Conservation (phyloP, 2,113 vertebrate species). For the Promerops cafer region DNA sequence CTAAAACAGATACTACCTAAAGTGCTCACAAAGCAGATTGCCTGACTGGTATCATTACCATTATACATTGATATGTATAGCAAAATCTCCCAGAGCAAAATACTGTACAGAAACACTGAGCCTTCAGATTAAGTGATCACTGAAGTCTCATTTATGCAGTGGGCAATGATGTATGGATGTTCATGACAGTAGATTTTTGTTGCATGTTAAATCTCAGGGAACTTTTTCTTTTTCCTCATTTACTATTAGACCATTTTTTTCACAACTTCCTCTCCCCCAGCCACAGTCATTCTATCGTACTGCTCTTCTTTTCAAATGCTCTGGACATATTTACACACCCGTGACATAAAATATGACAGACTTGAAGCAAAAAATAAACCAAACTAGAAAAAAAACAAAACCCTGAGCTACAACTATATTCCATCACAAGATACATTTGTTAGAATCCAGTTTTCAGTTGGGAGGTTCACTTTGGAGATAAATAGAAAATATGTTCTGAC, state of each 20-base stretch:
- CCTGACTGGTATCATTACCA: background rate
- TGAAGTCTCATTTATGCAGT: background rate
- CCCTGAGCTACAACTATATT: background rate
- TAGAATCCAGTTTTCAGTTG: background rate
- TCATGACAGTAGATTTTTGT: background rate
- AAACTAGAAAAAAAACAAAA: background rate
- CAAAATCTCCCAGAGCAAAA: background rate
- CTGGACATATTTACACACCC: background rate
- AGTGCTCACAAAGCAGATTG: background rate
- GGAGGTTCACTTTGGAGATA: background rate
- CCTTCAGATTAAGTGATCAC: background rate
- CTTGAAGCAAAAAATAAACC: background rate
- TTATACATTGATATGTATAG: background rate
- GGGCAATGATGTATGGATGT: background rate
- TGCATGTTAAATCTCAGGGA: background rate
- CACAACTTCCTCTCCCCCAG: background rate
- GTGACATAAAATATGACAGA: background rate
- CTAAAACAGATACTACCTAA: background rate
- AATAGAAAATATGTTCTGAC: constrained; percentile 1
- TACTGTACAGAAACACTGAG: background rate
- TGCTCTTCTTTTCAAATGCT: background rate
- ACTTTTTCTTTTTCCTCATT: background rate
- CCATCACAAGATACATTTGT: background rate
- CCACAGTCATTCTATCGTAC: background rate
- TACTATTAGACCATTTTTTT: background rate